Evolutionary conservation across 2,888 invertebrate species (phyloP), one percentile per base, ranked within the genome.

Genomic region (Phyllotreta cruciferae): DNA sequence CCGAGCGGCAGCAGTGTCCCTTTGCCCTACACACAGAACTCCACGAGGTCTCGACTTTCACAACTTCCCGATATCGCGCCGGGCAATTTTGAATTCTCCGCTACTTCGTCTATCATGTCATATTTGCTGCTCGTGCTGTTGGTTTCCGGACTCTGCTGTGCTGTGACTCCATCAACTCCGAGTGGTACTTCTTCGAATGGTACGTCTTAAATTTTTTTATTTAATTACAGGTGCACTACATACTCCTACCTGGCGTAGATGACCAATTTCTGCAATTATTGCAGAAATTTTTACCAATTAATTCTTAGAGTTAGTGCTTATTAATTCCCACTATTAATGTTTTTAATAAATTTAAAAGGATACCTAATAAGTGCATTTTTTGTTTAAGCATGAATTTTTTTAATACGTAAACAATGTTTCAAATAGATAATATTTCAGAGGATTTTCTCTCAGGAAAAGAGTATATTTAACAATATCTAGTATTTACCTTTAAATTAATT

Each of bases 141-240:
- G 36, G 64, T 73, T 36, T 66, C 69, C 60, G 62, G 74, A 56
- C 64, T 74, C 62, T 73, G 72, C 64, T 65, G 68, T 56, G 60
- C 71, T 42, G 69, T 70, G 60, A 71, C 74, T 34, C 74, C 74
- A 13, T 73, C 73, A 37, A 42, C 54, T 4, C 75, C 78, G 6
- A 74, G 74, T 10, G 77, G 76, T 45, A 73, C 75, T 36, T 71
- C 74, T 54, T 74, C 78, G 47, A 79, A 79, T 64, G 78, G 79
- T 79, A 68, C 75, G 78, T 72, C 64, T 62, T 66, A 61, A 57
- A 49, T 24, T 54, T 42, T 41, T 54, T 13, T 37, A 4, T 54
- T 42, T n/a, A 41, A 68, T 63, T 72, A 50, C 35, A 61, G 69
- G 68, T 67, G 64, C 58, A 68, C 78, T 77, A 77, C 77, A 76